These are phyloP conservation scores for Mobula hypostoma DNA, from an alignment of 2,113 vertebrate genomes.

Conservation along the genomic window DNA sequence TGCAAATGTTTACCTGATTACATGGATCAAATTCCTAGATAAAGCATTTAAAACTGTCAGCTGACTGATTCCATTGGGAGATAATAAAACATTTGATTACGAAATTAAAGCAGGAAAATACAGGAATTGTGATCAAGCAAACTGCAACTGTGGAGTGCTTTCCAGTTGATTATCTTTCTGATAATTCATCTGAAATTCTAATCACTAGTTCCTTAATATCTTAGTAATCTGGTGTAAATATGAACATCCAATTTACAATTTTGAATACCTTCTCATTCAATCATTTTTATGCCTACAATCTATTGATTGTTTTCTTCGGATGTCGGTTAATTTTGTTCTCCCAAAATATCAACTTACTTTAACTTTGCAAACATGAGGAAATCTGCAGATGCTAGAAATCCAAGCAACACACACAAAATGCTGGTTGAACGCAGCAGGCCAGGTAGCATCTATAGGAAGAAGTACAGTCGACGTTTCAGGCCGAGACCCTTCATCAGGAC, in stretches of 20 bases:
- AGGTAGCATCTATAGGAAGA: too few species aligned
- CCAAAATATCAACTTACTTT: neutral
- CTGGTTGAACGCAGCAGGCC: too few species aligned
- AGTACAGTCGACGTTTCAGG: too few species aligned
- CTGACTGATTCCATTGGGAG: neutral
- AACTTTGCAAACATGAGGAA: neutral
- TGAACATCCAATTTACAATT: neutral
- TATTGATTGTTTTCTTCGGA: neutral
- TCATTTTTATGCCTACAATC: neutral
- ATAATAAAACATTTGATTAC: neutral
- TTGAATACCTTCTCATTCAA: neutral
- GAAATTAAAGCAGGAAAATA: neutral
- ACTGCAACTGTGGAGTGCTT: too few species aligned
- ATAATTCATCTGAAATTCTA: too few species aligned
- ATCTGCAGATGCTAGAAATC: too few species aligned
- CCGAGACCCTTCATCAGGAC: too few species aligned
- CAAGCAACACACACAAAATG: too few species aligned
- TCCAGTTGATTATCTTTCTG: too few species aligned
- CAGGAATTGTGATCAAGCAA: too few species aligned
- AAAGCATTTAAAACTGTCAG: neutral
- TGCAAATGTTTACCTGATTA: neutral
- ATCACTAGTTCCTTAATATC: neutral
- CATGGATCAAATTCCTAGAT: neutral
- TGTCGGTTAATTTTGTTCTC: neutral
- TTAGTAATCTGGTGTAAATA: neutral